Base-by-base conservation (phyloP, 2,113 vertebrate genomes). In the Passerina amoena region DNA sequence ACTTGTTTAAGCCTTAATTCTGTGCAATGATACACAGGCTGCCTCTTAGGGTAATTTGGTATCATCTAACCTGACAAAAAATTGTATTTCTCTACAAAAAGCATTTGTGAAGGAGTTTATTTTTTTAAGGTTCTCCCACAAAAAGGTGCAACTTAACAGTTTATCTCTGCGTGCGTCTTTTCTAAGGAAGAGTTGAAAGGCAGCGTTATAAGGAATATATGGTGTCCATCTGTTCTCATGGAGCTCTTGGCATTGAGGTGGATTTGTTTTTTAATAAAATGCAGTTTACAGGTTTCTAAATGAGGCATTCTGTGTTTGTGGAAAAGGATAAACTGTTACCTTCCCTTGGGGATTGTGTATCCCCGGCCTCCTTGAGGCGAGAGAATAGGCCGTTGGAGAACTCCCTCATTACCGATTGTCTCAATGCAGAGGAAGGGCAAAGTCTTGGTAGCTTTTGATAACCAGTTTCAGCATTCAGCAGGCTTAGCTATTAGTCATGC, bases 401-500 rank as follows among this genome's bases (percentile, higher is more conserved):
- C 97, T 98, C 97, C 98, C 99, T 99, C 99, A 99, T 99, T 99
- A 99, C 98, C 63, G 53, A 99, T 99, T 99, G 99, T 99, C 98
- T 99, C 98, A 99, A 99, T 99, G 98, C 98, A 98, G 97, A 98
- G 98, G 98, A 98, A 98, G 98, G 98, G 98, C 98, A 98, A 99
- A 98, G 99, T 99, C 98, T 99, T 98, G 98, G 98, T 98, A 98
- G 98, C 97, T 97, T 98, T 99, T 98, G 99, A 99, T 99, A 99
- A 99, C 99, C 98, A 98, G 98, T 98, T 98, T 99, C 99, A 98
- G 98, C 98, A 98, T 99, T 99, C 99, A 99, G 99, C 98, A 98
- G 99, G 99, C 98, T 99, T 98, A 98, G 98, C 98, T 99, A 99
- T 99, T 99, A 99, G 99, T 99, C 99, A 99, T 99, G 98, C 98